Evolutionary conservation across 1,140 invertebrate genomes (phyloP).

Genomic region (Littorina saxatilis): DNA sequence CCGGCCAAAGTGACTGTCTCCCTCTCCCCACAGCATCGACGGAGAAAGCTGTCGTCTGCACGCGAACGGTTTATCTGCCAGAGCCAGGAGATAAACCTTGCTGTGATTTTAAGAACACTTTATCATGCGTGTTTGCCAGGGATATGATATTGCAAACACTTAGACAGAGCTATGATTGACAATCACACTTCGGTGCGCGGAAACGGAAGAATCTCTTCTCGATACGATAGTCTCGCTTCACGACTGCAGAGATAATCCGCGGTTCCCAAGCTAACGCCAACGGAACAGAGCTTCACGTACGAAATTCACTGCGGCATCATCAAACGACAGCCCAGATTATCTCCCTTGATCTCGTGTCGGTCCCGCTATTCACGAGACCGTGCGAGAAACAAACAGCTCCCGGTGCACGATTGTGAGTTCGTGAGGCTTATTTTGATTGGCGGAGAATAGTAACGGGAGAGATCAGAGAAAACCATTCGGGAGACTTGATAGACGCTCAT

Average conservation of each 20-base stretch:
- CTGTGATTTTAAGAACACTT: background rate
- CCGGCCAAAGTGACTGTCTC: background rate
- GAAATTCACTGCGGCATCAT: background rate
- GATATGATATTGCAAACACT: conserved; percentile 8
- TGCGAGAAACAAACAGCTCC: conserved; percentile 28
- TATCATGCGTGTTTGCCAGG: conserved; percentile 7
- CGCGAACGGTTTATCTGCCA: conserved; percentile 22
- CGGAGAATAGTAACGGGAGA: conserved; percentile 6
- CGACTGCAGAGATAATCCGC: conserved; percentile 3
- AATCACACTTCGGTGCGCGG: background rate
- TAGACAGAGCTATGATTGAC: conserved; percentile 2
- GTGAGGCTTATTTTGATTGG: background rate
- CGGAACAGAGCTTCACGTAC: too few species aligned
- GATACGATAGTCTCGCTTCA: background rate
- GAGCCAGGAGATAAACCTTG: background rate
- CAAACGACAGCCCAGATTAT: background rate
- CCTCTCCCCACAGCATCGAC: background rate
- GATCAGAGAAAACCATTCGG: conserved; percentile 2
- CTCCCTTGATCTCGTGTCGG: conserved; percentile 6
- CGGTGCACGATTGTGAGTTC: background rate
- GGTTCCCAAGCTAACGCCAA: too few species aligned
- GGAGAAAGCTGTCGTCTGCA: conserved; percentile 24
- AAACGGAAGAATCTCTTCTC: background rate
- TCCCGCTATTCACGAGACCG: conserved; percentile 18
- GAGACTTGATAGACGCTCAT: background rate